Percentiles rank a stretch among this genome's conserved stretches.
These are phyloP conservation scores for Halichondria panicea DNA, from an alignment of 37 sponge, comb jelly and placozoan species.

Conservation along the genomic window DNA sequence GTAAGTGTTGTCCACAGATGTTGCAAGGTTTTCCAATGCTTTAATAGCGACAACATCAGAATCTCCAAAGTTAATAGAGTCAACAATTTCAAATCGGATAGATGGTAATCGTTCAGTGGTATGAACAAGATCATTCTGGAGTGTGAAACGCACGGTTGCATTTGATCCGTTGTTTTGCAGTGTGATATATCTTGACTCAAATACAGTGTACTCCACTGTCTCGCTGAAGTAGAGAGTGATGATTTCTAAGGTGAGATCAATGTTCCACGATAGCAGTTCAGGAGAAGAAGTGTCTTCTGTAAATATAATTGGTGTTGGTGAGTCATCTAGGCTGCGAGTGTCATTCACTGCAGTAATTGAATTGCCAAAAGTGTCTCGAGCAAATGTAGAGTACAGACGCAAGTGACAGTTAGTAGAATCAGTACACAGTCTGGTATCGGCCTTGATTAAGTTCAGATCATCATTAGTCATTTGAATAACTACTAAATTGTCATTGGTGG, in stretches of 20 bases:
- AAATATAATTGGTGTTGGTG: conserved; percentile 20
- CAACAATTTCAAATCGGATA: conserved; percentile 30
- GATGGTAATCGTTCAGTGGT: conserved; percentile 24
- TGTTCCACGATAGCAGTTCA: conserved; percentile 57
- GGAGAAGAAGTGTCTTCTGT: conserved; percentile 68
- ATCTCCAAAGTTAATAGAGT: conserved; percentile 10
- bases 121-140: conserved; percentile 39
- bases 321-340: neutral
- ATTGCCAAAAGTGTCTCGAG: conserved; percentile 83
- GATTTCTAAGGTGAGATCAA: conserved; percentile 69
- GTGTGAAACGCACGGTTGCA: conserved; percentile 34
- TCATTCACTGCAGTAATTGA: conserved; percentile 54
- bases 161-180: conserved; percentile 62
- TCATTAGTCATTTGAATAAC: conserved; percentile 49
- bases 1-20: conserved; percentile 65
- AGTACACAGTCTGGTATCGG: conserved; percentile 38
- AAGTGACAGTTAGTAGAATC: conserved; percentile 66
- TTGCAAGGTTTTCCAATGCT: conserved; percentile 70
- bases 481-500: conserved; percentile 62
- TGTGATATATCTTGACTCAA: conserved; percentile 56
- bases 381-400: conserved; percentile 63
- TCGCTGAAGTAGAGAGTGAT: conserved; percentile 83
- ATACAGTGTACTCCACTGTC: conserved; percentile 61
- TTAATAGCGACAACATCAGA: conserved; percentile 73
- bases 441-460: conserved; percentile 80